A percentile compares a stretch with the other conserved stretches of the same genome.
phyloP scores from a whole-genome alignment of 2,113 vertebrate genomes.

The Oxyruncus cristatus region DNA sequence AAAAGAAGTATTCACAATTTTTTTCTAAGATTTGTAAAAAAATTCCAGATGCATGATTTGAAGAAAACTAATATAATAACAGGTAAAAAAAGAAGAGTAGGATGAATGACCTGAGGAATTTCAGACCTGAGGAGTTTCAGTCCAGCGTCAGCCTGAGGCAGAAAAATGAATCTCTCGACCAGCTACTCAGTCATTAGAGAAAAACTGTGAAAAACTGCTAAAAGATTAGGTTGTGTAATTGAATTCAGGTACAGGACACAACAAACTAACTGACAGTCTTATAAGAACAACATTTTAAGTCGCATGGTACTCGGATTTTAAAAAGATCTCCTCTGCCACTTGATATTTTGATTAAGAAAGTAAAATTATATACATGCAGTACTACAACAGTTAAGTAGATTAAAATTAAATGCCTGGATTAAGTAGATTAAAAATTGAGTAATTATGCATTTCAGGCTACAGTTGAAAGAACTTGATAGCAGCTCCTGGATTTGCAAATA shows the following conservation, averaged over 20 bases:
- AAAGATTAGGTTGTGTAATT: not conserved
- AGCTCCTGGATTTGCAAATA: not conserved
- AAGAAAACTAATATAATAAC: not conserved
- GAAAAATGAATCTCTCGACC: not conserved
- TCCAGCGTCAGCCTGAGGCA: not conserved
- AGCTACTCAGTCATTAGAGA: not conserved
- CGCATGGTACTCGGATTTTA: not conserved
- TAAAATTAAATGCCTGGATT: conserved; percentile 23
- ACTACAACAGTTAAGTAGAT: conserved; percentile 17
- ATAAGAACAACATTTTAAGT: not conserved
- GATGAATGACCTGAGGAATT: not conserved
- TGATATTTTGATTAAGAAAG: not conserved
- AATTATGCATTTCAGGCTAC: not conserved
- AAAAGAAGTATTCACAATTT: not conserved
- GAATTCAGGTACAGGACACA: not conserved
- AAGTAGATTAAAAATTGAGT: conserved; percentile 33
- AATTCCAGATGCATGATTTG: not conserved
- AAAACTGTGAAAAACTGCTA: not conserved
- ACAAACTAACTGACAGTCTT: not conserved
- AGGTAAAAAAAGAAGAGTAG: not conserved
- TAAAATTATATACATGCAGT: not conserved
- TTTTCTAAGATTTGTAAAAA: not conserved
- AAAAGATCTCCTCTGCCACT: not conserved
- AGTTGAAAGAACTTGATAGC: not conserved
- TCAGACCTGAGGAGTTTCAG: not conserved